Conservation (phyloP, 2,113 vertebrate species). For the Bombycilla garrulus region DNA sequence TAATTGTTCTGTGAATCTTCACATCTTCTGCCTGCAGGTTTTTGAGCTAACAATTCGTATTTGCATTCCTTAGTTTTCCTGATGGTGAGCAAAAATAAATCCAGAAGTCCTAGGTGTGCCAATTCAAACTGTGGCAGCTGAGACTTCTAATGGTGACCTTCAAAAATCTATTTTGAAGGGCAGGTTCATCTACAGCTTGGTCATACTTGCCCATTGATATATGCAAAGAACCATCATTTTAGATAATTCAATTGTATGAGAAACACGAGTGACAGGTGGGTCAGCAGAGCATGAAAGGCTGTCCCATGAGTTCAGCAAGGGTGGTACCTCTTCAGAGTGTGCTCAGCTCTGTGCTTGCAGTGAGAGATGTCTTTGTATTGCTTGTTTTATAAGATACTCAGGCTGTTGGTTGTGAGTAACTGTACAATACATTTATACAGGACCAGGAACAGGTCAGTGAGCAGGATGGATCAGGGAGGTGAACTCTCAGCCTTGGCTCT, state of each 20-base stretch:
- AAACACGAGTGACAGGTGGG: neutral
- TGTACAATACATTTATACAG: neutral
- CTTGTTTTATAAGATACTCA: neutral
- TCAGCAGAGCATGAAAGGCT: neutral
- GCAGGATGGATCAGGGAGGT: neutral
- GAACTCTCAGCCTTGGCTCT: neutral
- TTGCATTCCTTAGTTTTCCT: neutral
- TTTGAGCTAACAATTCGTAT: neutral
- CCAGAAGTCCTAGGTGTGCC: neutral
- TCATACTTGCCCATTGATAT: neutral
- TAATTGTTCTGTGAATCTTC: neutral
- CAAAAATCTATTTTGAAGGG: neutral
- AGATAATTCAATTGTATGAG: neutral
- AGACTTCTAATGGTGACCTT: neutral
- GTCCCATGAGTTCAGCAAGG: neutral
- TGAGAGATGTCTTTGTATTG: neutral
- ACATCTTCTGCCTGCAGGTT: neutral
- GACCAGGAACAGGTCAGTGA: accelerated
- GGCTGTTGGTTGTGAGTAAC: neutral
- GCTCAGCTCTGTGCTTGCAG: neutral
- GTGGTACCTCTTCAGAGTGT: neutral
- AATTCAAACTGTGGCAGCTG: neutral
- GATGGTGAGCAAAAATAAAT: neutral
- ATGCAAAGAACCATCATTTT: neutral
- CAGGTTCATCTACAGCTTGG: neutral